phyloP scores from a whole-genome alignment of 2,113 vertebrate genomes.

The Lontra canadensis region DNA sequence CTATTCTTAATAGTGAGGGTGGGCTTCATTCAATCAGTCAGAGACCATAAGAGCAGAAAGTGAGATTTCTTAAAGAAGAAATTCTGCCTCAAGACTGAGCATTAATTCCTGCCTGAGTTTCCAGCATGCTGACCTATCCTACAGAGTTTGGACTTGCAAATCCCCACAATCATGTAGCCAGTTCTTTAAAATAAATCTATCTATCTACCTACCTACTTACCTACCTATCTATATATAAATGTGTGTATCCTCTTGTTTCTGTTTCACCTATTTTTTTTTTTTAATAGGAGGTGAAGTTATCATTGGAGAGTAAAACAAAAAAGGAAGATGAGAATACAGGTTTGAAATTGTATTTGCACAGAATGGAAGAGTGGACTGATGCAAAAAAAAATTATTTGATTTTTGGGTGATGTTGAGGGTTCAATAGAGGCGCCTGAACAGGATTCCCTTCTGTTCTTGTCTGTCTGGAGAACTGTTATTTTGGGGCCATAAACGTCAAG shows the following conservation, averaged over 20 bases:
- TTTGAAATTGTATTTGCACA: background rate
- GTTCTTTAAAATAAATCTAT: constrained; percentile 24
- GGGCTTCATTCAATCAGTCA: background rate
- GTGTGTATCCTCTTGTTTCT: background rate
- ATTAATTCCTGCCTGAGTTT: background rate
- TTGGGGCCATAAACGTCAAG: background rate
- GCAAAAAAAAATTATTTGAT: background rate
- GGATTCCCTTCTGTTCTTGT: background rate
- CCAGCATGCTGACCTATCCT: background rate
- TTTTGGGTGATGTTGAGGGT: background rate
- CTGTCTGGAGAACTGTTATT: background rate
- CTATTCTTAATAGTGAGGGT: background rate
- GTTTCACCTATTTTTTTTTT: background rate
- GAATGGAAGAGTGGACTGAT: background rate
- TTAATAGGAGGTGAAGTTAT: background rate
- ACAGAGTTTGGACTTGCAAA: background rate
- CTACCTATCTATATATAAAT: background rate
- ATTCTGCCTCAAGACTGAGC: background rate
- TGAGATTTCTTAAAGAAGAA: background rate
- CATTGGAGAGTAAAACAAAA: constrained; percentile 40
- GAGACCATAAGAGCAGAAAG: background rate
- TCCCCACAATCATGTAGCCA: background rate
- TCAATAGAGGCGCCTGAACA: background rate
- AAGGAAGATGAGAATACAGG: background rate
- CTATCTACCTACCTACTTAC: background rate